Evolutionary conservation across 2,888 invertebrate genomes (phyloP).

Genomic region (Escarpia spicata): DNA sequence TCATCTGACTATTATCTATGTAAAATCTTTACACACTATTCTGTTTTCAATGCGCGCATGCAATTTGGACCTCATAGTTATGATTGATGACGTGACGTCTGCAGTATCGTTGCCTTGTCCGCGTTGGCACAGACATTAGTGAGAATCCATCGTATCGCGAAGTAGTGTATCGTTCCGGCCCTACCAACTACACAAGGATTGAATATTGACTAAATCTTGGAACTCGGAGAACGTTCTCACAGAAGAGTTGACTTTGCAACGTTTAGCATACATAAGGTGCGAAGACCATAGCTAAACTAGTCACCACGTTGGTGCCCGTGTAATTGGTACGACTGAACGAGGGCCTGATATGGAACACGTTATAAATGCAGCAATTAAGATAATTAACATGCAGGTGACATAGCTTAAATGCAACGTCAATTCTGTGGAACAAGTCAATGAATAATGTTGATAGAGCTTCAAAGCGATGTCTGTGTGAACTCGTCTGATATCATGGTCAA

Average conservation of each 20-base stretch:
- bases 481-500: not conserved
- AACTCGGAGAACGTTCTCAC: not conserved
- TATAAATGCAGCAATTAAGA: not conserved
- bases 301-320: not conserved
- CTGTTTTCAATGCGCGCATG: too few species aligned
- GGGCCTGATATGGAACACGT: not conserved
- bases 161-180: too few species aligned
- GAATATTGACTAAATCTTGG: not conserved
- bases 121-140: too few species aligned
- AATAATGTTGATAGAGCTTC: not conserved
- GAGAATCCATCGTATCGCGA: too few species aligned
- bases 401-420: not conserved
- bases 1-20: too few species aligned
- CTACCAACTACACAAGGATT: not conserved
- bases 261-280: not conserved
- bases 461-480: not conserved
- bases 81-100: too few species aligned
- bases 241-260: not conserved
- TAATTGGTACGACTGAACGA: not conserved
- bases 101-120: too few species aligned
- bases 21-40: too few species aligned
- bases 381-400: not conserved
- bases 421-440: not conserved
- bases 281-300: not conserved
- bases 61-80: too few species aligned